Base-by-base conservation (phyloP, 2,797 vertebrate species). In the Champsocephalus gunnari region DNA sequence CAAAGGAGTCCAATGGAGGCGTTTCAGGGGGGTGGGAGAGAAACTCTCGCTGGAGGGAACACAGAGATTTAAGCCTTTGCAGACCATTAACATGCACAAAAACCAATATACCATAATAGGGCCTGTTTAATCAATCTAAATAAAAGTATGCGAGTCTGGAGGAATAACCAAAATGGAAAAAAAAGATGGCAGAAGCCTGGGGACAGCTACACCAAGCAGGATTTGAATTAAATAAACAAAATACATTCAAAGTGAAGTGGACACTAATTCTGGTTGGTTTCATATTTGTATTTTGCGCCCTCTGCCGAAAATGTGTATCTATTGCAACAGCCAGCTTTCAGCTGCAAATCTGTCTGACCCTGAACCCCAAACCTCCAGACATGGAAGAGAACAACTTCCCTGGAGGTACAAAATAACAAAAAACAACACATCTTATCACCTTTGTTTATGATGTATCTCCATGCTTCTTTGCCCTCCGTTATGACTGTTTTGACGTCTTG, bases 221-320 rank as follows among this genome's bases (percentile, higher is more conserved):
- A 34, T 28, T 66, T 24, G 12, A 43, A 59, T 59, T 0, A 50
- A 55, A 19, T 43, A 3, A 43, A 38, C 3, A 19, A 34, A 51
- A 13, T 4, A 47, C 9, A 53, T 16, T 71, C 1, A 28, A 54
- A 16, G 9, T 51, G 3, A 59, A 53, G n/a, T 21, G 6, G 12
- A 38, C 2, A 8, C 5, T 9, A 1, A 12, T 1, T 0, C 3
- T 66, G 9, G 12, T 38, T 49, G 11, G 2, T 9, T 13, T 59
- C 14, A 32, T 5, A 56, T 49, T 73, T 73, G 54, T 43, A 69
- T 84, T 81, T 88, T 66, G 51, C 34, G 59, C 68, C 82, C 71
- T 81, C 87, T 84, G 12, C 50, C 70, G 77, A 50, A 70, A 0
- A 12, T 48, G 24, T 62, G 13, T 17, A 77, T 49, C 3, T 14